phyloP scores from a whole-genome alignment of 2,888 invertebrate genomes.

The Leptopterna dolabrata region DNA sequence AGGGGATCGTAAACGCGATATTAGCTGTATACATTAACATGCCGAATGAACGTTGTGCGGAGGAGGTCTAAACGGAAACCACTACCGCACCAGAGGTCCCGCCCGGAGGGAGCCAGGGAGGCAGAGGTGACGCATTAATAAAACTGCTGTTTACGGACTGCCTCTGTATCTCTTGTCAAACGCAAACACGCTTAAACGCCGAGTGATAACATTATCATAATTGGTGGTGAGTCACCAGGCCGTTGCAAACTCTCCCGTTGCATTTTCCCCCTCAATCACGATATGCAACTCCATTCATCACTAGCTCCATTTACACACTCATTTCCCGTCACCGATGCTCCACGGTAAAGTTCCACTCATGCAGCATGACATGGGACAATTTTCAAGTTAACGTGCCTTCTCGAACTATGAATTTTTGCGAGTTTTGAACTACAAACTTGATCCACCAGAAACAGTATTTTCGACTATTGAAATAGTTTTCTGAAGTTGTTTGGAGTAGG shows the following conservation, averaged over 20 bases:
- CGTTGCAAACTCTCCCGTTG: not conserved
- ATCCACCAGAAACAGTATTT: too few relatives aligned
- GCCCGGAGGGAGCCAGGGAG: not conserved
- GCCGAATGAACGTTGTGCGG: not conserved
- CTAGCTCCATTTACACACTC: not conserved
- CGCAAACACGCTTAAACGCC: conserved; percentile 25
- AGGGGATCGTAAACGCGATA: conserved; percentile 28
- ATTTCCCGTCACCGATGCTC: not conserved
- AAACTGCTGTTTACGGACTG: conserved; percentile 18
- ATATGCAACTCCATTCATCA: not conserved
- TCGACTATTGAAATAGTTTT: too few relatives aligned
- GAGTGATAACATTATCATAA: conserved; percentile 36
- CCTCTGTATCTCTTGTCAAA: conserved; percentile 18
- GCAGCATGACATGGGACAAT: too few relatives aligned
- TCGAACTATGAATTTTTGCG: too few relatives aligned
- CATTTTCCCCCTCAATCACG: not conserved
- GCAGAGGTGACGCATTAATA: conserved; percentile 18
- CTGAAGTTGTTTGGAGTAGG: too few relatives aligned
- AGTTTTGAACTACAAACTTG: too few relatives aligned
- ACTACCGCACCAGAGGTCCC: not conserved
- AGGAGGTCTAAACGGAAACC: not conserved
- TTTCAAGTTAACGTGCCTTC: too few relatives aligned
- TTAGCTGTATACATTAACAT: conserved; percentile 39
- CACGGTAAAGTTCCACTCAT: not conserved
- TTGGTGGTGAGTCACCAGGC: conserved; percentile 5